Evolutionary conservation across 2,888 invertebrate species (phyloP), one percentile per base, ranked within the genome.

Genomic region (Coleophora flavipennella): DNA sequence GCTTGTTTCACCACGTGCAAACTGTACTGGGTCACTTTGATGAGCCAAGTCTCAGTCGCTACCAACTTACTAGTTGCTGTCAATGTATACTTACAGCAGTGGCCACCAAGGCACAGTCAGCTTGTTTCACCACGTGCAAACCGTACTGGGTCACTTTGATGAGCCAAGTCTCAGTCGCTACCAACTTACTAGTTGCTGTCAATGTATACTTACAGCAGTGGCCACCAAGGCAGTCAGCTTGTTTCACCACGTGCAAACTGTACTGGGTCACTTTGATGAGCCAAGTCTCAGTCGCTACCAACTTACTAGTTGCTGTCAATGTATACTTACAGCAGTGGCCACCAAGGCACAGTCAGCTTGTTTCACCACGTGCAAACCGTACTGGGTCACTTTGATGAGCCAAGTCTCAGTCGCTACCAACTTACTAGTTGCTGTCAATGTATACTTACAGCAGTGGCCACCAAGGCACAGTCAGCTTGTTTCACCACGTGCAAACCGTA

Each of bases 161-260:
- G 14, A 97, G 89, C 95, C 96, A 97, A 44, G 92, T 93, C 62
- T 93, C 92, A 0, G 95, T 96, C 0, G 90, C 92, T 35, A 94
- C 84, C 26, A 93, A 85, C 55, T 88, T 90, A 47, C 87, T 88
- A 13, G 92, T n/a, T n/a, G n/a, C n/a, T n/a, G n/a, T n/a, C n/a
- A n/a, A n/a, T n/a, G n/a, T n/a, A n/a, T n/a, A 69, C 81, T 71
- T 63, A 84, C 88, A 92, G n/a, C n/a, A n/a, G n/a, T n/a, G n/a
- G n/a, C n/a, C n/a, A n/a, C 88, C 10, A 96, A 79, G 1, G 89
- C 83, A 13, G 67, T 96, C 94, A 51, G 81, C 86, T 68, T 96
- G 96, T 63, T 93, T 92, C 0, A 93, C 90, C 35, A 94, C 72
- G 55, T 91, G 78, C 1, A 96, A 71, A 46, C 78, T 86, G 57